Evolutionary conservation across 2,888 invertebrate species (phyloP), one percentile per base, ranked within the genome.

Genomic region (Chorisops tibialis): DNA sequence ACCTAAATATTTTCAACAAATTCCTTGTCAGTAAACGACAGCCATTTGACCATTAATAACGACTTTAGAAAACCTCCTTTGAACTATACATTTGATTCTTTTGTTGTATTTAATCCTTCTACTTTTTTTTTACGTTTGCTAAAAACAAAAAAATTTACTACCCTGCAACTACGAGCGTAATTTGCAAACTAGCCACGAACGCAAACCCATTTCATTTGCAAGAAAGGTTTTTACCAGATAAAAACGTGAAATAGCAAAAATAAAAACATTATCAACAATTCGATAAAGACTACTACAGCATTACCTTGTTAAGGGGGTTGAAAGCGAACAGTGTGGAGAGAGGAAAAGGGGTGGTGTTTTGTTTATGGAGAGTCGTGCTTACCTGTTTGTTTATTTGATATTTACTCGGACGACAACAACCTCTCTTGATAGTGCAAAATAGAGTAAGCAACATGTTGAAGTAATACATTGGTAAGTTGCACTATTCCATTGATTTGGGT

Each of bases 1-100:
- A 11, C 35, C 50, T 30, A 48, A 35, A 16, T 50, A 30, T 35
- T 50, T 35, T 14, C 35, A 56, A 56, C 56, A 56, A 56, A 56
- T 56, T 56, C 30, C 21, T 43, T 56, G 45, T 45, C 56, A 56
- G 56, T 45, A 30, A 56, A 35, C 30, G 56, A 56, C 56, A 56
- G 56, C 56, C 24, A 56, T 56, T 45, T 56, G 56, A 56, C 56
- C 56, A 56, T 56, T 56, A 56, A 43, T 56, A 56, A 56, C 45
- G 56, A 45, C 19, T 24, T 11, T 18, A 2, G 16, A 45, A 16
- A 24, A 41, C 22, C 24, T 54, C 24, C n/a, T 24, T 54, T 7
- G 14, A 54, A 41, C 45, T 21, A n/a, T n/a, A 38, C 45, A 30
- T 12, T 37, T n/a, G n/a, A n/a, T n/a, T n/a, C n/a, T n/a, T n/a